These are phyloP conservation scores for Nannoperca obscura DNA, from an alignment of 2,797 vertebrate genomes.

Conservation along the genomic window DNA sequence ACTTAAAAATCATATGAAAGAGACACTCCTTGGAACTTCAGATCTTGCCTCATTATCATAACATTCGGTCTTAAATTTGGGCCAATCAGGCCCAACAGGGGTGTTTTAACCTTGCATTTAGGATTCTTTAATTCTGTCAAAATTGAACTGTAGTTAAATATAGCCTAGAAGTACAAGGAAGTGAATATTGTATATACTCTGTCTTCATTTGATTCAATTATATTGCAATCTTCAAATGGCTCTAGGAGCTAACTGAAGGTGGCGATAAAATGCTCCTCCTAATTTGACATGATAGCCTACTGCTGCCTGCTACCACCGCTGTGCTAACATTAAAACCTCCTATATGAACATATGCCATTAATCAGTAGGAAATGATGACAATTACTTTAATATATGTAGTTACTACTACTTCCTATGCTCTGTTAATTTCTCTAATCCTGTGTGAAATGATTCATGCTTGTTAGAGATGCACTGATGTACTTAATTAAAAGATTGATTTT, in stretches of 20 bases:
- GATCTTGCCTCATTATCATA: background rate
- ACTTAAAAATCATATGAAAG: background rate
- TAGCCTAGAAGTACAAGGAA: too few species aligned
- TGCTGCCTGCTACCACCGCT: constrained; percentile 13
- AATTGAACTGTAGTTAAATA: background rate
- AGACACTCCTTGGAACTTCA: background rate
- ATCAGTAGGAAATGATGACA: constrained; percentile 68
- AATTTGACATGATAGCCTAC: constrained; percentile 47
- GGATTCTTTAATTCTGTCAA: background rate
- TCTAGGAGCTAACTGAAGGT: constrained; percentile 9
- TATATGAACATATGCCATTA: constrained; percentile 70
- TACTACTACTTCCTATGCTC: constrained; percentile 63
- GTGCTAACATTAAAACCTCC: constrained; percentile 45
- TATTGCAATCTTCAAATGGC: background rate
- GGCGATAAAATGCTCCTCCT: constrained; percentile 24
- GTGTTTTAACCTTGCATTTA: background rate
- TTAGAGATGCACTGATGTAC: constrained; percentile 82
- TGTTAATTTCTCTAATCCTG: constrained; percentile 78
- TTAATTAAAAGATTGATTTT: constrained; percentile 85
- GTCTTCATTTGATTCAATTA: background rate
- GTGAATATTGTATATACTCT: background rate
- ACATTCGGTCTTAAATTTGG: background rate
- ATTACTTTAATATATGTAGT: constrained; percentile 70
- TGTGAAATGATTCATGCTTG: constrained; percentile 80
- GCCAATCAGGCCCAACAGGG: too few species aligned